Evolutionary conservation across 2,888 invertebrate species (phyloP).

Genomic region (Trichogramma evanescens): DNA sequence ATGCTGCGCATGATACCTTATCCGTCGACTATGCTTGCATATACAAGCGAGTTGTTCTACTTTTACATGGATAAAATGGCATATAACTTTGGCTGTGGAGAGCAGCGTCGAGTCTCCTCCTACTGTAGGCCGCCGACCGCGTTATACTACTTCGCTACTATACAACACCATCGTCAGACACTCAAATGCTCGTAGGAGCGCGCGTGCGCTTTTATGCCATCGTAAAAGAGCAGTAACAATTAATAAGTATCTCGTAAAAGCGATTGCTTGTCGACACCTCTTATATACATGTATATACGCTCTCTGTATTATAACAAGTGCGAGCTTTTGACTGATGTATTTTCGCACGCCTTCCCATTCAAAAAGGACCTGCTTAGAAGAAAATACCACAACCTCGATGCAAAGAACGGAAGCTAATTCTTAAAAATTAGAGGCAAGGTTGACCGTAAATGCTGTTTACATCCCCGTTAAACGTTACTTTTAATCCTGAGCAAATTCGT

Average conservation of each 20-base stretch:
- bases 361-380: too few species aligned
- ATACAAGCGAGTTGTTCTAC: too few species aligned
- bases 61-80: too few species aligned
- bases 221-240: conserved; percentile 55
- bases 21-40: too few species aligned
- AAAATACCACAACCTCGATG: too few species aligned
- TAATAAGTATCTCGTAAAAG: conserved; percentile 56
- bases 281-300: conserved; percentile 22
- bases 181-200: conserved; percentile 37
- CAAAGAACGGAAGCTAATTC: neutral
- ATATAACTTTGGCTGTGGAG: too few species aligned
- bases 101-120: too few species aligned
- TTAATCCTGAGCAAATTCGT: conserved; percentile 33
- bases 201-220: conserved; percentile 50
- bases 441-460: conserved; percentile 44
- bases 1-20: too few species aligned
- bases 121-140: neutral
- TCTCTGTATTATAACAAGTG: too few species aligned
- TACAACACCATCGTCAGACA: conserved; percentile 14
- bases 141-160: neutral
- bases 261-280: conserved; percentile 54
- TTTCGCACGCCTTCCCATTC: too few species aligned
- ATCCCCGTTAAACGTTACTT: conserved; percentile 36
- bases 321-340: too few species aligned
- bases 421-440: conserved; percentile 26